Base-by-base conservation (phyloP, 2,888 invertebrate genomes). In the Oscheius sp. region DNA sequence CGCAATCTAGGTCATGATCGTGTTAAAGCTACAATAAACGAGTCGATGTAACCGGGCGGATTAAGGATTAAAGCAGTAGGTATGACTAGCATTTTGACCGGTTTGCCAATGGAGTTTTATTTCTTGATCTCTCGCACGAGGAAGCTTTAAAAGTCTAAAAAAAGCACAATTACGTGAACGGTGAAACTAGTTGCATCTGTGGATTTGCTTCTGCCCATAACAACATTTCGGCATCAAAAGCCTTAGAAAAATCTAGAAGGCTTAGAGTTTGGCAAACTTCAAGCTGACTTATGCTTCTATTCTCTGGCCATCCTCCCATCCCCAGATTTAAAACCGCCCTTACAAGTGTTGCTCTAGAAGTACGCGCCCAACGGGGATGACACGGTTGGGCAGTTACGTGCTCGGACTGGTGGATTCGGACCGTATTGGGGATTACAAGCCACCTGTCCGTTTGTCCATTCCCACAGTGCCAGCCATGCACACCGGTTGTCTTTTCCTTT, bases 381-480 rank as follows among this genome's bases (percentile, higher is more conserved):
- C 31, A 61, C 61, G 61, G 25, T 42, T 61, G 61, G 61, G 27
- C 45, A 61, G 61, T 34, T 33, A 20, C 55, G 48, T 12, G 48
- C 55, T 55, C 55, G 55, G 23, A 55, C 55, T 20, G 61, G 61
- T 61, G 61, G 61, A 61, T 61, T 61, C 61, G 45, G 61, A 61
- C 27, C 61, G 45, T 61, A 61, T 25, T 61, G 45, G 55, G 61
- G 61, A 61, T 61, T 61, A 61, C 61, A 45, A 61, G 61, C 61
- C 61, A 45, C 61, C 45, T 27, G 61, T 31, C 61, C 34, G 55
- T 20, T 27, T 61, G 61, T 61, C 42, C 61, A 61, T 61, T 61
- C 20, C 61, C n/a, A 61, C 45, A 27, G 45, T 61, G 61, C 45
- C 61, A 45, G 42, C 27, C 61, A 61, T 61, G 61, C 27, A 45